Conservation (phyloP, 1,140 invertebrate genomes). For the Hyles euphorbiae region DNA sequence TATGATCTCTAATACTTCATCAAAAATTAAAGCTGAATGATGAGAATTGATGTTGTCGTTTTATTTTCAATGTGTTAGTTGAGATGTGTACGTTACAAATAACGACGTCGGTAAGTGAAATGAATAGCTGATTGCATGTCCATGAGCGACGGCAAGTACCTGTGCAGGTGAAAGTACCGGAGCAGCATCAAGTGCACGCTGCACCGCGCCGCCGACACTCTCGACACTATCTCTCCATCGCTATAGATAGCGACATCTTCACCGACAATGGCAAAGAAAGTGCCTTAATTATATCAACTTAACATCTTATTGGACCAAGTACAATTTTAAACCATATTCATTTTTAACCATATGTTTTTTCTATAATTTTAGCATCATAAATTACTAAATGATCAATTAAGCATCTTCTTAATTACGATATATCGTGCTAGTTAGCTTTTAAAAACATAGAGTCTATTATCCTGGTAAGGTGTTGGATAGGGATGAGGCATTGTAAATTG, state of each 20-base stretch:
- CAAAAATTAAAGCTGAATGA: background rate
- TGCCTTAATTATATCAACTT: slow-evolving; percentile 56
- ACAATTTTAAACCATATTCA: too few relatives aligned
- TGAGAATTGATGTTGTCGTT: too few relatives aligned
- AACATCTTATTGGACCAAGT: slow-evolving; percentile 23
- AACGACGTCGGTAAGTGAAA: background rate
- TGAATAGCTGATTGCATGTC: slow-evolving; percentile 27
- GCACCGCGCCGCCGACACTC: slow-evolving; percentile 20
- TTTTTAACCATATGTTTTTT: too few relatives aligned
- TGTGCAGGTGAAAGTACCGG: slow-evolving; percentile 54
- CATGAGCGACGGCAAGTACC: slow-evolving; percentile 34
- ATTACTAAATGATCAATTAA: too few relatives aligned
- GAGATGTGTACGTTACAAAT: background rate
- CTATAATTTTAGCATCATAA: too few relatives aligned
- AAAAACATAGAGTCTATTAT: too few relatives aligned
- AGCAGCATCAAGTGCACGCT: slow-evolving; percentile 34
- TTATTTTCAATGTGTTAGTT: too few relatives aligned
- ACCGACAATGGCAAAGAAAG: slow-evolving; percentile 69
- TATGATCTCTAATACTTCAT: too few relatives aligned
- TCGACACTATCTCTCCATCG: slow-evolving; percentile 4
- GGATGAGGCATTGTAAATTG: too few relatives aligned
- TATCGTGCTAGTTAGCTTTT: too few relatives aligned
- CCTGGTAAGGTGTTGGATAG: too few relatives aligned
- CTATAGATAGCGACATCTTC: slow-evolving; percentile 62
- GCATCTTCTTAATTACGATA: too few relatives aligned